Evolutionary conservation across 2,113 vertebrate species (phyloP), one percentile per base, ranked within the genome.

Genomic region (Cyanistes caeruleus): DNA sequence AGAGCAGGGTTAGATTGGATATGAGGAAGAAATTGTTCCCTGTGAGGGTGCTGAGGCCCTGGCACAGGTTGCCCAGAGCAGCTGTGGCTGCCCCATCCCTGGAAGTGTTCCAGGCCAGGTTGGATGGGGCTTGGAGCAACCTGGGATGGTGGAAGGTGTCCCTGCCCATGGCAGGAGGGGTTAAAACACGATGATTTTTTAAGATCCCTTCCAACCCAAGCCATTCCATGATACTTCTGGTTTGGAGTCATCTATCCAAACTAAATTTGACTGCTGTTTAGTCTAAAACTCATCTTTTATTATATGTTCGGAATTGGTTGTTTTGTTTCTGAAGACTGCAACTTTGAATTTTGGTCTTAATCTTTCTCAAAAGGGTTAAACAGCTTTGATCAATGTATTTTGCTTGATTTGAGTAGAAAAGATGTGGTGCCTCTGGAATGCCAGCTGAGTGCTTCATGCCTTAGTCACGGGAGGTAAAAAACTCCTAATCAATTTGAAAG

Each of bases 21-120:
- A 43, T 43, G 0, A 1, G 62, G 43, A 17, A 67, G 44, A 13
- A 21, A 51, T 31, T 58, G 0, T 49, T 65, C 43, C 16, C 41
- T 65, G 10, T 30, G 43, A 75, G 20, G 15, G 8, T 58, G 63
- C 0, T 1, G 17, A 68, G 3, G 43, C 18, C 35, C 28, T 69
- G 53, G 64, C 11, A 41, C 39, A 73, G 68, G 25, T 2, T 84
- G 1, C 3, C 21, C 48, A 46, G 58, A 33, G 58, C 0, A 63
- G 39, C 9, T 37, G 58, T 63, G 39, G 22, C 39, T 73, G 28
- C 14, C 7, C 7, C 22, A 44, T 14, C 48, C 48, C 39, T 73
- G 63, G 22, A 1, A 33, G 17, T 56, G 68, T 63, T 2, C 53
- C 1, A 59, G 33, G 37, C 17, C 7, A 15, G 27, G 14, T 0